Evolutionary conservation across 1,140 invertebrate genomes (phyloP).

Genomic region (Drosophila asahinai): DNA sequence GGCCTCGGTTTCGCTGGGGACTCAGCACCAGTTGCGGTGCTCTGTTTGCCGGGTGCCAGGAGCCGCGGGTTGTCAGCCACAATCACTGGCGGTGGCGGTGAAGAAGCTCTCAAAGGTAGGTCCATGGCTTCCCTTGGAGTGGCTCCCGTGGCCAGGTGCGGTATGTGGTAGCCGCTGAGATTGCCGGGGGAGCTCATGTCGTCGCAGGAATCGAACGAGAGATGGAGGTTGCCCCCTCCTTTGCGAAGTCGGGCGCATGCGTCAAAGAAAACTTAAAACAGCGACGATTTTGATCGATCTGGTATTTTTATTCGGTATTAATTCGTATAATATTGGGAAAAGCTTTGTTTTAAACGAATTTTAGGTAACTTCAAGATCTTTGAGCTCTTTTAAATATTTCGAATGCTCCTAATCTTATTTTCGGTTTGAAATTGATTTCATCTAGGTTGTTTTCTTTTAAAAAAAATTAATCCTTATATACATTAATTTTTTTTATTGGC

Average conservation of each 20-base stretch:
- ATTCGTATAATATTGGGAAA: neutral
- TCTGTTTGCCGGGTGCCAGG: slow-evolving; percentile 17
- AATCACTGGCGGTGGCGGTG: neutral
- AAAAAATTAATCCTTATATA: no score
- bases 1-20: neutral
- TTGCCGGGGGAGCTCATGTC: slow-evolving; percentile 35
- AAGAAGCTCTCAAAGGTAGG: neutral
- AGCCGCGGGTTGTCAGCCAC: neutral
- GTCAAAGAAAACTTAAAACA: neutral
- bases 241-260: neutral
- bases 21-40: neutral
- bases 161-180: slow-evolving; percentile 45
- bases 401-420: no score
- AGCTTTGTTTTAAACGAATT: no score
- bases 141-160: slow-evolving; percentile 10
- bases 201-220: neutral
- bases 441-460: no score
- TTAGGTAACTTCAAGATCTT: no score
- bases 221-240: neutral
- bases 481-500: no score
- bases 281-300: neutral
- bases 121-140: neutral
- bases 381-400: no score
- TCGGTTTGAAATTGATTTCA: no score
- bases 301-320: neutral